Evolutionary conservation across 1,140 invertebrate species (phyloP).

Genomic region (Bombus waltoni): DNA sequence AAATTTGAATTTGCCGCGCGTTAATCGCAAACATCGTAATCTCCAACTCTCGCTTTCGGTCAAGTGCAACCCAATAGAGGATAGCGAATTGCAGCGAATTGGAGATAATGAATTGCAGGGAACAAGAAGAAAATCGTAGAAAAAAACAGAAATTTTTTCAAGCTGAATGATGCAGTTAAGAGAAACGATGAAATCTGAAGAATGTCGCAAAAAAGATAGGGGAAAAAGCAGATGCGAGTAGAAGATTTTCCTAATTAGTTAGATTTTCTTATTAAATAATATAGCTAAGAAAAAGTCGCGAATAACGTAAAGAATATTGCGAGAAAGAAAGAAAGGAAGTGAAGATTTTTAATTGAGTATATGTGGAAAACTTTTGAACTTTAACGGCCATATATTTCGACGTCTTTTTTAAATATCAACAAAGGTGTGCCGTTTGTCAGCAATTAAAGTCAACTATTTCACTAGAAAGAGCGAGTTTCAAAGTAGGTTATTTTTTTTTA

Average conservation of each 20-base stretch:
- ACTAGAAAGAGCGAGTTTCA: not conserved
- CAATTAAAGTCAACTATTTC: constrained; percentile 23
- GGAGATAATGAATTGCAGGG: not conserved
- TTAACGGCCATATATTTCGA: not conserved
- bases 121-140: not conserved
- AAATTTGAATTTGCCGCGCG: no score
- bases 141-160: not conserved
- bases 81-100: no score
- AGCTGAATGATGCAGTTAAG: not conserved
- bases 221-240: not conserved
- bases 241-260: not conserved
- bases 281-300: not conserved
- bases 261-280: not conserved
- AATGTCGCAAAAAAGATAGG: not conserved
- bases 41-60: no score
- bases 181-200: not conserved
- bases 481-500: constrained; percentile 9
- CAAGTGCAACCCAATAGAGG: no score
- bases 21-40: no score
- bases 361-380: no score
- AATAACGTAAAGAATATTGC: not conserved
- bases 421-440: not conserved
- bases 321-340: not conserved
- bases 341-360: not conserved
- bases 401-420: not conserved